Base-by-base conservation (phyloP, 30 jellyfish, hydroid and myxozoan genomes). In the Aurelia sp. region DNA sequence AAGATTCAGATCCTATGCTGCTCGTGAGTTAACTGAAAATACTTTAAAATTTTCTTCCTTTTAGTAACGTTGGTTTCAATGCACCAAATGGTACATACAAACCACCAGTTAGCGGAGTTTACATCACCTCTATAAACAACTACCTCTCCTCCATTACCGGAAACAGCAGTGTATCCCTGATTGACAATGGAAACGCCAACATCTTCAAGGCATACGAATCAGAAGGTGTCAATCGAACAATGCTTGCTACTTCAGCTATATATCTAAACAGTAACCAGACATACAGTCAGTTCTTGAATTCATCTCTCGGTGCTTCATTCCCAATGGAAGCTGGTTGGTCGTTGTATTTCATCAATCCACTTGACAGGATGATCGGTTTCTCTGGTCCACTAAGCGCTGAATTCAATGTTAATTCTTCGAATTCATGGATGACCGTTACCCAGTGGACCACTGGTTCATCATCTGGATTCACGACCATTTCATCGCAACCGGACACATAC, bases 31-130 rank as follows among this genome's bases (percentile, higher is more conserved):
- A 40, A 40, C 7, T 40, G 51, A 40, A 5, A 8, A 5, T 8
- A 44, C 2, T 44, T 0, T 44, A 9, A 44, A 12, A 44, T 7
- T 15, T 5, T 67, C 22, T 83, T 71, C 4, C 31, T 76, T 78
- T 6, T 78, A 92, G 98, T 92, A 92, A 92, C 55, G 18, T 81
- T 55, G 98, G 98, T 20, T 87, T 86, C 61, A 65, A 74, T 18
- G 94, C 88, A 5, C 80, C 82, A 5, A 35, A 59, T 61, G 97
- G 97, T n/a, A 57, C 89, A 35, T 95, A 95, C 72, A 79, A 86
- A 1, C 89, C 92, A 51, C 90, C 90, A 19, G 90, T 68, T 5
- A 9, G 91, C 41, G 97, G 97, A 4, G 72, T 90, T 2, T 90
- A 90, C 82, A 82, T 90, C 53, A 88, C 75, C 31, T 78, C 94